phyloP scores from a whole-genome alignment of 2,888 invertebrate species.

The Pollenia angustigena region DNA sequence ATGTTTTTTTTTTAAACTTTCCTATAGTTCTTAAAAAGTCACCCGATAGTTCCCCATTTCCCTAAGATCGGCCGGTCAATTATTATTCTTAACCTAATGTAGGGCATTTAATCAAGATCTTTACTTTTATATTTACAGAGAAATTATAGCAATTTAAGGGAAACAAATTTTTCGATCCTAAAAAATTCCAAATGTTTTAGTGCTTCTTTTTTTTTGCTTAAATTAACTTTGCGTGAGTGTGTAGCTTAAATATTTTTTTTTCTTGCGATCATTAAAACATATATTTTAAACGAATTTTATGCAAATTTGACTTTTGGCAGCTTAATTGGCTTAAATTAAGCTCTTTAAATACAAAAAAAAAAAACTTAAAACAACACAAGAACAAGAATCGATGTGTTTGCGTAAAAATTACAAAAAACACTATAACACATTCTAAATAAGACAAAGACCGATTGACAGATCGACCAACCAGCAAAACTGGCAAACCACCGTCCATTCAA shows the following conservation, averaged over 20 bases:
- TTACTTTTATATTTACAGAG: conserved; percentile 12
- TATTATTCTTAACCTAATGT: neutral
- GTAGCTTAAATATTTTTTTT: neutral
- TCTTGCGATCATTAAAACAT: conserved; percentile 13
- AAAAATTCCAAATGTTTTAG: neutral
- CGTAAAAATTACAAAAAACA: conserved; percentile 31
- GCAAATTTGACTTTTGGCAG: conserved; percentile 73
- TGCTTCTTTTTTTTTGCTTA: neutral
- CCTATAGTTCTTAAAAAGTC: too few relatives aligned
- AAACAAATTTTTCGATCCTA: neutral
- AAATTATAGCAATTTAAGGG: conserved; percentile 33
- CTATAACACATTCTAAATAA: conserved; percentile 17
- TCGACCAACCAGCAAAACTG: conserved; percentile 3
- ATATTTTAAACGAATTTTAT: conserved; percentile 64
- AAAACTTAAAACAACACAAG: conserved; percentile 1
- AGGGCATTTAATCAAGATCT: conserved; percentile 45
- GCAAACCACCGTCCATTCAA: conserved; percentile 18
- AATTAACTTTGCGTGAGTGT: conserved; percentile 22
- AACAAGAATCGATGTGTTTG: conserved; percentile 25
- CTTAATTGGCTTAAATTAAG: conserved; percentile 73
- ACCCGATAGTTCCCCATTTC: too few relatives aligned
- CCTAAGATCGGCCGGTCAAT: too few relatives aligned
- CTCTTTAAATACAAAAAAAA: conserved; percentile 49
- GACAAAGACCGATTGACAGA: conserved; percentile 3
- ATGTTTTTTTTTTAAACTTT: too few relatives aligned